Evolutionary conservation across 1,140 invertebrate genomes (phyloP), one percentile per base, ranked within the genome.

Genomic region (Protaetia brevitarsis): DNA sequence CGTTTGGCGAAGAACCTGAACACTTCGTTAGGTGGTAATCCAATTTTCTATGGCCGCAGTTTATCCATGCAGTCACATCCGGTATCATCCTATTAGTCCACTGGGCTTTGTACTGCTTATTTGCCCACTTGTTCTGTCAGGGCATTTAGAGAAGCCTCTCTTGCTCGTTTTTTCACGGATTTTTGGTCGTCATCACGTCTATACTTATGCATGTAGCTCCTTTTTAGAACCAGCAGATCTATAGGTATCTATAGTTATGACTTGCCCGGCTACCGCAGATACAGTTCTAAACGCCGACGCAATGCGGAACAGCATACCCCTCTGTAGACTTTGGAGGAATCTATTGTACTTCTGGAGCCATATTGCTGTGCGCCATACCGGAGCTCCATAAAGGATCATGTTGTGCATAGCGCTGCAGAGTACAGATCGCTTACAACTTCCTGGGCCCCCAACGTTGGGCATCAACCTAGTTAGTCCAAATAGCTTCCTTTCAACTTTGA

Each of bases 261-360:
- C 64, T n/a, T 63, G 45, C 1, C 30, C 26, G 1, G 64, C 64
- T 16, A 37, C 28, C 13, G 27, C 61, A 0, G 64, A 66, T 16
- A 69, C 61, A 3, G 67, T 69, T 16, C 64, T 62, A 31, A 62
- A 68, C 11, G 58, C 67, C 6, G 37, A 62, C 4, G 16, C 5
- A 1, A 66, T 41, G 21, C 64, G 60, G 10, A 68, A 19, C 13
- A 41, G 10, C 29, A 34, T 21, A 2, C 28, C 62, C 36, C 67
- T 68, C 19, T 68, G 63, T 0, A 37, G 23, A 6, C 37, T n/a
- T 6, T 64, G 23, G 27, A 63, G 36, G 41, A 16, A 23, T 1
- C 23, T 37, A 13, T 8, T 27, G 8, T 68, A 45, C 19, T 51
- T 57, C 11, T 30, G 0, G 19, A 23, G n/a, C n/a, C n/a, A n/a